phyloP scores from a whole-genome alignment of 2,888 invertebrate species.

The Mesoligia furuncula region DNA sequence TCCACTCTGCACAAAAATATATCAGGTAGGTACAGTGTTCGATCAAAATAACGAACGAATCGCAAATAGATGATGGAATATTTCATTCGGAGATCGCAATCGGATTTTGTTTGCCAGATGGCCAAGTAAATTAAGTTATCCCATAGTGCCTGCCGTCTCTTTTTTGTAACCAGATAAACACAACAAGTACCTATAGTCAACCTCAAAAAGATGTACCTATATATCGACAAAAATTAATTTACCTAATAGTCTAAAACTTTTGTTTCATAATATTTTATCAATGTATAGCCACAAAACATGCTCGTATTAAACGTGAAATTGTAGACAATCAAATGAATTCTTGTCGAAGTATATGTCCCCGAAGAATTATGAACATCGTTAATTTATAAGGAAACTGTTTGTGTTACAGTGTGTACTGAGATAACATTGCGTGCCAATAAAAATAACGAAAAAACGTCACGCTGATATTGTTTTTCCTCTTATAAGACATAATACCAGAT shows the following conservation, averaged over 20 bases:
- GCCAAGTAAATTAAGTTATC: slow-evolving; percentile 35
- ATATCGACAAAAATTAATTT: neutral
- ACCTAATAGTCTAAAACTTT: neutral
- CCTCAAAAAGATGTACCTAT: neutral
- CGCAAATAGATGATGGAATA: slow-evolving; percentile 40
- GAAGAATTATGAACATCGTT: neutral
- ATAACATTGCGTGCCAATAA: neutral
- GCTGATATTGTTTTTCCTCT: neutral
- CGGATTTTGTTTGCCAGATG: slow-evolving; percentile 26
- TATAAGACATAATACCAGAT: neutral
- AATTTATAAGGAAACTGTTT: neutral
- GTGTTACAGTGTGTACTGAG: neutral
- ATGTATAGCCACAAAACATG: neutral
- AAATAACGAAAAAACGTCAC: neutral
- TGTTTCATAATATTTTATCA: neutral
- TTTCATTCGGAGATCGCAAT: slow-evolving; percentile 48
- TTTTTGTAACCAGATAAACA: slow-evolving; percentile 30
- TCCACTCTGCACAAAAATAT: slow-evolving; percentile 63
- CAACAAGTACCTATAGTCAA: neutral
- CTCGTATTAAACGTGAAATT: neutral
- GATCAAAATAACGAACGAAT: slow-evolving; percentile 57
- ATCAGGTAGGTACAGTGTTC: slow-evolving; percentile 51
- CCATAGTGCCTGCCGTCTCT: slow-evolving; percentile 2
- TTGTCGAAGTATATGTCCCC: neutral
- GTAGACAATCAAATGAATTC: neutral